These are phyloP conservation scores for Syrrhaptes paradoxus DNA, from an alignment of 2,113 vertebrate species.

Conservation along the genomic window DNA sequence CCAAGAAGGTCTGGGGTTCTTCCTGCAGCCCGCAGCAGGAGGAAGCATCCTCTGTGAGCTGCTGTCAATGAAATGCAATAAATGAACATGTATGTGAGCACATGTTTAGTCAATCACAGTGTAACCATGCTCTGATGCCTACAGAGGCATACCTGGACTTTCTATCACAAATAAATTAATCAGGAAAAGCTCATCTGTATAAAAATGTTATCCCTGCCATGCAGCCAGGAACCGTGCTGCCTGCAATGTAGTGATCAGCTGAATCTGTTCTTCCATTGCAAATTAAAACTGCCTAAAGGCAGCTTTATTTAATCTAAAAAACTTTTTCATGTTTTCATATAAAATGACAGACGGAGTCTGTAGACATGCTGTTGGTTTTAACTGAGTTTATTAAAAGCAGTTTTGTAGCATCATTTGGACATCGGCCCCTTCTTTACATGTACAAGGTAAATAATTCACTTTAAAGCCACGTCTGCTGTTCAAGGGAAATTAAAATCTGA, in stretches of 20 bases:
- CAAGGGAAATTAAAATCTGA: not conserved
- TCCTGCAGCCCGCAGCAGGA: not conserved
- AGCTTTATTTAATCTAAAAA: not conserved
- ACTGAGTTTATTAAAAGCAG: not conserved
- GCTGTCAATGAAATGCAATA: not conserved
- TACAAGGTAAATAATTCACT: not conserved
- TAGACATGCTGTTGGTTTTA: not conserved
- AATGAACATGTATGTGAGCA: not conserved
- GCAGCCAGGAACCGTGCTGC: not conserved
- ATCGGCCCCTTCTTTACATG: not conserved
- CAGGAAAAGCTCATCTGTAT: not conserved
- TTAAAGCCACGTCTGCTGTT: not conserved
- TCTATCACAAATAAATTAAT: conserved; percentile 12
- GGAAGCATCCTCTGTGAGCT: not conserved
- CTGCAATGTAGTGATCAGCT: not conserved
- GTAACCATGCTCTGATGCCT: not conserved
- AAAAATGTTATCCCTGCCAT: not conserved
- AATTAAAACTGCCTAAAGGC: conserved; percentile 29
- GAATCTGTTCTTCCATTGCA: not conserved
- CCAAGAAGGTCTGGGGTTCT: not conserved
- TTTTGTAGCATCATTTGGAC: not conserved
- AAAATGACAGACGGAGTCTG: not conserved
- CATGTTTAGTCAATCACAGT: not conserved
- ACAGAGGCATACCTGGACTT: not conserved
- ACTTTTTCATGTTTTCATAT: not conserved